These are phyloP conservation scores for Pseudorasbora parva DNA, from an alignment of 2,113 vertebrate genomes.

Conservation along the genomic window DNA sequence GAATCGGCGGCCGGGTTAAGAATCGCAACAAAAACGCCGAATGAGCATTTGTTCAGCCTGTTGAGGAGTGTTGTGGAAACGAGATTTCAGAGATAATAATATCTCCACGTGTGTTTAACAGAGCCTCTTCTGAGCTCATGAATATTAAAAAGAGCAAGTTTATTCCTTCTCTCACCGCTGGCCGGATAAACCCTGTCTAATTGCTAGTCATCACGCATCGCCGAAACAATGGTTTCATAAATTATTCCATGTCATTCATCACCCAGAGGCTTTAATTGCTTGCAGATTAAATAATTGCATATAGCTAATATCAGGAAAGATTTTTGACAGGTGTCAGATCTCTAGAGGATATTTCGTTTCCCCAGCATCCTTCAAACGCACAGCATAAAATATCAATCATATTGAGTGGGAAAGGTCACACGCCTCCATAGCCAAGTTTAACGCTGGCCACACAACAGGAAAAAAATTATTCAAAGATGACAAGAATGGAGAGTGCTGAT, in stretches of 20 bases:
- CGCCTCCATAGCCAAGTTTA: not conserved
- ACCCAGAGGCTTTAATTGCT: not conserved
- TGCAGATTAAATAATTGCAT: not conserved
- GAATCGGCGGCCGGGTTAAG: not conserved
- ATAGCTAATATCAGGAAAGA: conserved; percentile 2
- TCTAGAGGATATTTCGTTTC: not conserved
- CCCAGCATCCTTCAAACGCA: not conserved
- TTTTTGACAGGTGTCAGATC: not conserved
- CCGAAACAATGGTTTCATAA: not conserved
- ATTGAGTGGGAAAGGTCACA: conserved; percentile 12
- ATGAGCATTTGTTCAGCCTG: not conserved
- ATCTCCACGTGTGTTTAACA: conserved; percentile 4
- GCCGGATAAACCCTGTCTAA: not conserved
- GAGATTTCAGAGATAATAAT: not conserved
- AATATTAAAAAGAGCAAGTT: not conserved
- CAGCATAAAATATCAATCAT: not conserved
- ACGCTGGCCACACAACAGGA: not conserved
- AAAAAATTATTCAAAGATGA: not conserved
- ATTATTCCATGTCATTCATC: not conserved
- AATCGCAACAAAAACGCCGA: not conserved
- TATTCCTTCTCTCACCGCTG: not conserved
- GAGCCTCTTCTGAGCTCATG: not conserved
- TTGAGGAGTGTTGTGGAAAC: not conserved
- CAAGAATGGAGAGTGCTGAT: not conserved
- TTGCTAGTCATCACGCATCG: not conserved